Conservation (phyloP, 2,797 vertebrate species). For the Acanthurus tractus region DNA sequence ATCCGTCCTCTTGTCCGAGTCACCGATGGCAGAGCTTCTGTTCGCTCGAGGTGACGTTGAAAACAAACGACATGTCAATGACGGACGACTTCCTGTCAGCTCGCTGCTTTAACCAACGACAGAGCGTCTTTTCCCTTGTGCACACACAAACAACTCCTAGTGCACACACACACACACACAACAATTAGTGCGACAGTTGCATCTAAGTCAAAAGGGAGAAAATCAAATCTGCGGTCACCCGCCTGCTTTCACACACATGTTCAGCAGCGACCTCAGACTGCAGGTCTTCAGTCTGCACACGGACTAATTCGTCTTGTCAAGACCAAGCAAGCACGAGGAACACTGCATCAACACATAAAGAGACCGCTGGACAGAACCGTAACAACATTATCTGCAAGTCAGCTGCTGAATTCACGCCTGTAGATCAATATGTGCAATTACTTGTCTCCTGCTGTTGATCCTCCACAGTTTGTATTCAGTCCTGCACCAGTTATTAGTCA, state of each 20-base stretch:
- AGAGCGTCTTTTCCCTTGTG: conserved; percentile 72
- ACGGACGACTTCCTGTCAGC: conserved; percentile 72
- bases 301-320: conserved; percentile 60
- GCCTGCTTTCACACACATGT: conserved; percentile 45
- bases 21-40: conserved; percentile 38
- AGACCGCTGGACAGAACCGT: background rate
- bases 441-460: conserved; percentile 13
- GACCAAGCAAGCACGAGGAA: background rate
- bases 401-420: conserved; percentile 20
- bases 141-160: conserved; percentile 10
- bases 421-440: conserved; percentile 43
- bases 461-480: conserved; percentile 27
- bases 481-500: conserved; percentile 9
- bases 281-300: conserved; percentile 44
- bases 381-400: background rate
- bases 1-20: conserved; percentile 20
- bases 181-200: conserved; percentile 59
- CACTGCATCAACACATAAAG: background rate
- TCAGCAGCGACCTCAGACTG: conserved; percentile 59
- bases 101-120: conserved; percentile 73
- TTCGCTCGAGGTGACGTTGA: conserved; percentile 47
- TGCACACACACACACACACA: conserved; percentile 28
- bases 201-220: conserved; percentile 45
- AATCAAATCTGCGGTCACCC: conserved; percentile 67
- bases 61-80: conserved; percentile 67